These are phyloP conservation scores for Lethrus apterus DNA, from an alignment of 1,140 invertebrate genomes.

Conservation along the genomic window DNA sequence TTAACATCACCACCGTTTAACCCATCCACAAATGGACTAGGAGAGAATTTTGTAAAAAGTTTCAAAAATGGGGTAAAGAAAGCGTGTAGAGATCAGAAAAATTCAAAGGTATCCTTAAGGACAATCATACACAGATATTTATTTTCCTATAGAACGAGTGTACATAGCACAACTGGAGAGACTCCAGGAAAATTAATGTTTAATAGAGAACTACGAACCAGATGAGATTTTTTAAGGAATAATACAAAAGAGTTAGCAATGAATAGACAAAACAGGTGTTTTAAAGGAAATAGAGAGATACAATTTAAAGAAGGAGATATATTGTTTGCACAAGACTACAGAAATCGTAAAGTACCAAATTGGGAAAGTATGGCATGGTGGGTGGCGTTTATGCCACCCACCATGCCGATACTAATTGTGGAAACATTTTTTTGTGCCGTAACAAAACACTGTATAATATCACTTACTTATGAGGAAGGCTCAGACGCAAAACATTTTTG, in stretches of 20 bases:
- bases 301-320: background rate
- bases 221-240: background rate
- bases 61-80: conserved; percentile 32
- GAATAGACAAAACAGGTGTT: too few relatives aligned
- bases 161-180: conserved; percentile 21
- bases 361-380: too few relatives aligned
- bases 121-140: conserved; percentile 24
- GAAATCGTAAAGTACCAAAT: background rate
- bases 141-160: conserved; percentile 20
- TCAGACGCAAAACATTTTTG: too few relatives aligned
- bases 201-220: background rate
- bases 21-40: conserved; percentile 31
- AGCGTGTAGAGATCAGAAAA: conserved; percentile 15
- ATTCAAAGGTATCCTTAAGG: conserved; percentile 2
- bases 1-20: conserved; percentile 28
- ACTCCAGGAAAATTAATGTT: conserved; percentile 8
- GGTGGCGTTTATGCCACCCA: too few relatives aligned
- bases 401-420: too few relatives aligned
- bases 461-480: too few relatives aligned
- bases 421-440: too few relatives aligned
- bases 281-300: too few relatives aligned
- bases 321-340: background rate
- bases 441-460: too few relatives aligned
- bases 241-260: too few relatives aligned
- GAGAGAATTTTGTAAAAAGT: conserved; percentile 31